A percentile compares a stretch with the other conserved stretches of the same genome.
Evolutionary conservation across 2,113 vertebrate genomes (phyloP).

Genomic region (Conger conger): DNA sequence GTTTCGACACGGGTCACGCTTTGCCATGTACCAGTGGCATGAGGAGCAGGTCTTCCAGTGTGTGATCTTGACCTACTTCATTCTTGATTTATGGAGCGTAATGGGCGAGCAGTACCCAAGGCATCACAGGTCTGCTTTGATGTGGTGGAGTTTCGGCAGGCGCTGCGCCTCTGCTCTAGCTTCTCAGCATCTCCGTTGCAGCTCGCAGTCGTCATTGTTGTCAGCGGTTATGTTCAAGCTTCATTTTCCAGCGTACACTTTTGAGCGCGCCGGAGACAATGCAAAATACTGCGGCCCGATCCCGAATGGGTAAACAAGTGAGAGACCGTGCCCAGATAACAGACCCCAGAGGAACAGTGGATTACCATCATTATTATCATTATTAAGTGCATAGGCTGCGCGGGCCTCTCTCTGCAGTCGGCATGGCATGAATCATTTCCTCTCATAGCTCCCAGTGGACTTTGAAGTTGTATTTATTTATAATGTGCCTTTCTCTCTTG

Average conservation of each 20-base stretch:
- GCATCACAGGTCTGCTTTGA: background rate
- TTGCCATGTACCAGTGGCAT: no score
- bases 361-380: slow-evolving; percentile 25
- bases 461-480: slow-evolving; percentile 18
- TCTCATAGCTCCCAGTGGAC: slow-evolving; percentile 2
- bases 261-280: no score
- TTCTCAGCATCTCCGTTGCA: background rate
- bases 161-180: background rate
- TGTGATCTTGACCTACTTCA: no score
- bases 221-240: no score
- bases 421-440: background rate
- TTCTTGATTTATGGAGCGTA: no score
- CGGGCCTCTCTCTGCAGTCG: background rate
- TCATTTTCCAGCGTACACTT: background rate
- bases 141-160: background rate
- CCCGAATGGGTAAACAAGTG: background rate
- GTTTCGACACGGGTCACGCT: no score
- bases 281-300: background rate
- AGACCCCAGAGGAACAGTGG: background rate
- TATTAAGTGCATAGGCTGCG: background rate
- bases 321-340: background rate
- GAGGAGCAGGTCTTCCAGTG: no score
- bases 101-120: background rate
- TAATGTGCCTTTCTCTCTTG: background rate
- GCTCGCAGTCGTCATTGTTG: background rate